A percentile compares a stretch with the other conserved stretches of the same genome.
phyloP scores from a whole-genome alignment of 2,113 vertebrate genomes.

The Meleagris gallopavo region DNA sequence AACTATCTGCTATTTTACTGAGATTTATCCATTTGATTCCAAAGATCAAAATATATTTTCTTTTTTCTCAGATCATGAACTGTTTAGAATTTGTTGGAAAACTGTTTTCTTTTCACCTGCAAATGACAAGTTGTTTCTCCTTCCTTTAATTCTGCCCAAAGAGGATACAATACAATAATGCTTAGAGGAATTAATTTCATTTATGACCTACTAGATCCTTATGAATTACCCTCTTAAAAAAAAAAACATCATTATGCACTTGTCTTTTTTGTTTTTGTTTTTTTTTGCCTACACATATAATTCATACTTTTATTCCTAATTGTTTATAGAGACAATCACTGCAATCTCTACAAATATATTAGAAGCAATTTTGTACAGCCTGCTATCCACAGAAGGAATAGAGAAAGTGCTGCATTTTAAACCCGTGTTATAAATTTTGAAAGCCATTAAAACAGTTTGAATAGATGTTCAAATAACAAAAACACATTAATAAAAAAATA shows the following conservation, averaged over 20 bases:
- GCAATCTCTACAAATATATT: neutral
- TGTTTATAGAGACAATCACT: neutral
- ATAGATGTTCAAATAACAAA: neutral
- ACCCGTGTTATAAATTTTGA: neutral
- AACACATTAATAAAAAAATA: neutral
- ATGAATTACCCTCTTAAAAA: neutral
- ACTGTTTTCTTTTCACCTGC: neutral
- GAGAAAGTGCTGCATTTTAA: neutral
- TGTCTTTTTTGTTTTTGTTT: neutral
- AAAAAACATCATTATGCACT: neutral
- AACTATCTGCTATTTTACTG: neutral
- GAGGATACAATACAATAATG: neutral
- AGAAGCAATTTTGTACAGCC: neutral
- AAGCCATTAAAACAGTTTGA: neutral
- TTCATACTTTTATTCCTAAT: neutral
- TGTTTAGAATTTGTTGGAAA: neutral
- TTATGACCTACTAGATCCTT: neutral
- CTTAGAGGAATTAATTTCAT: neutral
- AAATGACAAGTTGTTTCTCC: neutral
- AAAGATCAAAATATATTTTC: constrained; percentile 41
- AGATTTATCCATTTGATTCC: constrained; percentile 5
- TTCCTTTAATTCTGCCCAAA: neutral
- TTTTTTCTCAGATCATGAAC: constrained; percentile 41
- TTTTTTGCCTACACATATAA: neutral
- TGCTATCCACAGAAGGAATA: neutral